A percentile compares a stretch with the other conserved stretches of the same genome.
These are phyloP conservation scores for Myzus persicae DNA, from an alignment of 1,140 invertebrate genomes.

Conservation along the genomic window DNA sequence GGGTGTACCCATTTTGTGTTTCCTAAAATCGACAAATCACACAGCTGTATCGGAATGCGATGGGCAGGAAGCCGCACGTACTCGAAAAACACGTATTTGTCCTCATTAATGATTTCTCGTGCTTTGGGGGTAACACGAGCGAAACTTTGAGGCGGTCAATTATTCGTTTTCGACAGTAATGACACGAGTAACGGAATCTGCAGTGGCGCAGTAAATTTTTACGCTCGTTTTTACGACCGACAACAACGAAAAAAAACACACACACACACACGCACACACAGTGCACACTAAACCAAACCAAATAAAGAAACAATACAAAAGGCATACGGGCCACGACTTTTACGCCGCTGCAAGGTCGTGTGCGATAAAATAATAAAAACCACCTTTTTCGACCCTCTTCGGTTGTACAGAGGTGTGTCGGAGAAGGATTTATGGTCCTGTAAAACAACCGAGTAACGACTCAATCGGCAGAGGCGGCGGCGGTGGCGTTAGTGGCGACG, in stretches of 20 bases:
- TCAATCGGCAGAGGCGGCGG: conserved; percentile 1
- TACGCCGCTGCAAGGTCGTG: not conserved
- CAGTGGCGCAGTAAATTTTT: conserved; percentile 3
- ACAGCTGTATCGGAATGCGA: not conserved
- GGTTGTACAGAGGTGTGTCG: not conserved
- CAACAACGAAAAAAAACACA: not conserved
- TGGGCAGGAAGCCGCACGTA: not conserved
- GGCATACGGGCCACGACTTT: not conserved
- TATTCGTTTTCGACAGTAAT: conserved; percentile 39
- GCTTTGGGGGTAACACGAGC: not conserved
- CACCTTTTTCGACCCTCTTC: conserved; percentile 10
- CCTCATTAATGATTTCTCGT: not conserved
- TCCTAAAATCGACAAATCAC: not conserved
- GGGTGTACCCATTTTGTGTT: not conserved
- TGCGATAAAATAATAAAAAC: conserved; percentile 41
- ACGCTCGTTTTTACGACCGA: not conserved
- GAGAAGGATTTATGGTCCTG: conserved; percentile 29
- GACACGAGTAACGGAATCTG: not conserved
- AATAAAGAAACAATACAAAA: conserved; percentile 19
- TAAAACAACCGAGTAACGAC: conserved; percentile 27
- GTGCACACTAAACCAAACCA: not conserved
- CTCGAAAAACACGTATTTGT: not conserved
- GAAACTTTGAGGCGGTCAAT: conserved; percentile 23
- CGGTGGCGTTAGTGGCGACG: not conserved
- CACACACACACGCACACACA: not conserved